Evolutionary conservation across 2,113 vertebrate genomes (phyloP), one percentile per base, ranked within the genome.

Genomic region (Eublepharis macularius): DNA sequence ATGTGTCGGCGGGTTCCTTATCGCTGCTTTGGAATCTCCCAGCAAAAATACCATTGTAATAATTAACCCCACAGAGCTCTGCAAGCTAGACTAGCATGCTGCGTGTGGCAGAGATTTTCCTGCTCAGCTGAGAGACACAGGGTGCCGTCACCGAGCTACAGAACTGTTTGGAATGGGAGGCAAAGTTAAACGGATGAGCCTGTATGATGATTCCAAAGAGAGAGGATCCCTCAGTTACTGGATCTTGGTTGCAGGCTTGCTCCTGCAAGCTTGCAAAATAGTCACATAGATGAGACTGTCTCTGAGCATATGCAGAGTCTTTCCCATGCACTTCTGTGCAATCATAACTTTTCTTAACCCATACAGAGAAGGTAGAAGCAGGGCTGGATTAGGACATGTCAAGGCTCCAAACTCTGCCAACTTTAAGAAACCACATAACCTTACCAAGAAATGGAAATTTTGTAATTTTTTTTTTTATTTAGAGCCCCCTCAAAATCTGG

Each of bases 21-120:
- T 83, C 66, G 34, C 81, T 74, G 76, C 29, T 66, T 54, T 87
- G 86, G 86, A 87, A 87, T 83, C 81, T 83, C 76, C 41, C 66
- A 49, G 69, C 76, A 47, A 74, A 65, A 69, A 76, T 36, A 7
- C 45, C 45, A 41, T 57, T 87, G 86, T 87, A 83, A 87, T 87
- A 84, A 87, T 87, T 87, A 87, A 87, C 76, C 69, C 57, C 76
- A 39, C 76, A 66, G 76, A 63, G 45, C 36, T 80, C 32, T 75
- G 21, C 45, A 65, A 73, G 34, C 41, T 65, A 54, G 72, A 47
- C 68, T 39, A 26, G 34, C 76, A 73, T 73, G 43, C 51, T 51
- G 32, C 65, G 76, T 51, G 21, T n/a, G 54, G 29, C 45, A 34
- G 21, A 74, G 77, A 83, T 75, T 80, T 65, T 45, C 45, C 39